These are phyloP conservation scores for Tachina fera DNA, from an alignment of 2,888 invertebrate species.

Conservation along the genomic window DNA sequence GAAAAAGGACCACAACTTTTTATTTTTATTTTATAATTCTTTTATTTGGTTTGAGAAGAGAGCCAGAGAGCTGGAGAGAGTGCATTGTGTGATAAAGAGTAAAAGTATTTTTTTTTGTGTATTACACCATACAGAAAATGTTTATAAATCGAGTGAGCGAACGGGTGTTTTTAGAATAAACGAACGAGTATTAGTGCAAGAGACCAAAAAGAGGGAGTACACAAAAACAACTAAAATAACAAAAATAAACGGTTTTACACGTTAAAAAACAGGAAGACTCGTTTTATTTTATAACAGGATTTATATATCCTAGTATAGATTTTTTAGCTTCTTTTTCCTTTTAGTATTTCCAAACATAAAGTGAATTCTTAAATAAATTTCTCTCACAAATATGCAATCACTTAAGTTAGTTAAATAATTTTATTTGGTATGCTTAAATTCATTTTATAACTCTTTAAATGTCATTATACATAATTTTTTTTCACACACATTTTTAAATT, in stretches of 20 bases:
- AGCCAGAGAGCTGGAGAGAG: constrained; percentile 5
- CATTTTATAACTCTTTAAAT: background rate
- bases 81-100: constrained; percentile 38
- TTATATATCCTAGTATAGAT: constrained; percentile 71
- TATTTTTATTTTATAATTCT: constrained; percentile 20
- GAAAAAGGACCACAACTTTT: constrained; percentile 55
- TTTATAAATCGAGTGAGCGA: constrained; percentile 6
- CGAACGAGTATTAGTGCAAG: constrained; percentile 32
- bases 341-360: constrained; percentile 43
- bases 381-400: background rate
- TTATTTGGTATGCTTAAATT: background rate
- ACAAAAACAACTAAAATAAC: constrained; percentile 57
- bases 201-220: constrained; percentile 57
- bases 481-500: background rate
- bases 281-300: constrained; percentile 71
- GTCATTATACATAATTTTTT: background rate
- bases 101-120: constrained; percentile 40
- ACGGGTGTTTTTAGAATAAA: constrained; percentile 6
- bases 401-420: background rate
- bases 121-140: constrained; percentile 37
- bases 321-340: constrained; percentile 64
- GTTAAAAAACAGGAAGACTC: constrained; percentile 70
- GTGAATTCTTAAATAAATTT: background rate
- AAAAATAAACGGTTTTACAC: constrained; percentile 67
- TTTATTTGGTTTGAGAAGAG: constrained; percentile 15